Evolutionary conservation across 2,113 vertebrate species (phyloP).

Genomic region (Cinclus mexicanus): DNA sequence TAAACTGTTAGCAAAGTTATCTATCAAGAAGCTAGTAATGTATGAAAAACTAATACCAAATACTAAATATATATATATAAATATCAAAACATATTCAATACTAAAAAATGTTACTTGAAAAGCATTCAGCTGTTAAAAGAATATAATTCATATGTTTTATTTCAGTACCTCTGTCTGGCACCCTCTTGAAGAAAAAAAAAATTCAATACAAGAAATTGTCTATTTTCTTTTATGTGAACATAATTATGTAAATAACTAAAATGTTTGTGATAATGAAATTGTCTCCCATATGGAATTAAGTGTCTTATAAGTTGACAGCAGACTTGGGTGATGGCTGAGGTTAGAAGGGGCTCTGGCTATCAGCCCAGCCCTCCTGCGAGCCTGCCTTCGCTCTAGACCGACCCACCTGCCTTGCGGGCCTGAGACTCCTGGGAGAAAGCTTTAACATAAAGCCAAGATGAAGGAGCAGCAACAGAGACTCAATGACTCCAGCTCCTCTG

Average conservation of each 20-base stretch:
- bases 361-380: not conserved
- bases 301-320: not conserved
- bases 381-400: not conserved
- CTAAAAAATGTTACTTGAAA: not conserved
- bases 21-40: not conserved
- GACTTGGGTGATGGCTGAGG: not conserved
- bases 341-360: not conserved
- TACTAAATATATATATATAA: too few relatives aligned
- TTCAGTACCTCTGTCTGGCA: not conserved
- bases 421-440: not conserved
- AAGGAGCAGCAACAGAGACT: not conserved
- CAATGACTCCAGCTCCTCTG: not conserved
- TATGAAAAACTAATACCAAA: not conserved
- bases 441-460: not conserved
- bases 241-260: not conserved
- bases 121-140: not conserved
- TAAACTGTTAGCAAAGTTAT: not conserved
- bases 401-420: rapidly evolving
- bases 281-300: not conserved
- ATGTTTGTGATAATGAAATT: not conserved
- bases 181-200: not conserved
- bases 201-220: not conserved
- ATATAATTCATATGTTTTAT: not conserved
- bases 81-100: not conserved
- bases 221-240: not conserved